Evolutionary conservation across 2,113 vertebrate genomes (phyloP).

Genomic region (Pao palembangensis): DNA sequence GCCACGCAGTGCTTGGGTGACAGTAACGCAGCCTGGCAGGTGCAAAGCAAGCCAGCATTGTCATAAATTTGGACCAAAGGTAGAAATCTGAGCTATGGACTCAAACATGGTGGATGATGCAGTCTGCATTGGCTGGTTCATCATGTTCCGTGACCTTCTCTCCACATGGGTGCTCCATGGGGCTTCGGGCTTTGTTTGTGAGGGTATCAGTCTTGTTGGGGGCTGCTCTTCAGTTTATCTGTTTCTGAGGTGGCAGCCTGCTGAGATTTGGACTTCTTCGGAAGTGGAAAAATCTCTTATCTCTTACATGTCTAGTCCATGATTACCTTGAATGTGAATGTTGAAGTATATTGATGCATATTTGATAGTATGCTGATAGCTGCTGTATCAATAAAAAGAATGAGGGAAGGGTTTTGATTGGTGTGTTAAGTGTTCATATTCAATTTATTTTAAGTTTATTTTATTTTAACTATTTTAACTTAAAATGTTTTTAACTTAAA

Average conservation of each 20-base stretch:
- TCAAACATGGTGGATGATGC: slow-evolving; percentile 29
- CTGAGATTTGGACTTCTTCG: slow-evolving; percentile 51
- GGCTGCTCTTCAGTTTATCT: slow-evolving; percentile 25
- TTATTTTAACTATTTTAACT: no score
- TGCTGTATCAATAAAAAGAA: no score
- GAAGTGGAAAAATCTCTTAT: slow-evolving; percentile 28
- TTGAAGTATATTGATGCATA: neutral
- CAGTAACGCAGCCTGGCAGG: slow-evolving; percentile 39
- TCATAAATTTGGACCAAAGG: slow-evolving; percentile 37
- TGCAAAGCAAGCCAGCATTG: slow-evolving; percentile 13
- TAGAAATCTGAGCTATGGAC: slow-evolving; percentile 25
- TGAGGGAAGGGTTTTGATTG: no score
- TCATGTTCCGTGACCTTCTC: slow-evolving; percentile 51
- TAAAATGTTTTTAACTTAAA: no score
- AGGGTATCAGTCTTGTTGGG: slow-evolving; percentile 45
- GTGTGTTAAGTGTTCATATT: no score
- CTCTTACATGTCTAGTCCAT: neutral
- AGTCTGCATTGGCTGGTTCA: slow-evolving; percentile 36
- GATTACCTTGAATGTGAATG: neutral
- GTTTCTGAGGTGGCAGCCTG: slow-evolving; percentile 33
- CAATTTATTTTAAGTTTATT: no score
- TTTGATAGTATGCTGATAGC: no score
- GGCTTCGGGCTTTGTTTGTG: slow-evolving; percentile 39
- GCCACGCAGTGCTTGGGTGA: slow-evolving; percentile 17
- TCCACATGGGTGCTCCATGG: slow-evolving; percentile 42